Base-by-base conservation (phyloP, 1,140 invertebrate genomes). In the Drosophila repletoides region DNA sequence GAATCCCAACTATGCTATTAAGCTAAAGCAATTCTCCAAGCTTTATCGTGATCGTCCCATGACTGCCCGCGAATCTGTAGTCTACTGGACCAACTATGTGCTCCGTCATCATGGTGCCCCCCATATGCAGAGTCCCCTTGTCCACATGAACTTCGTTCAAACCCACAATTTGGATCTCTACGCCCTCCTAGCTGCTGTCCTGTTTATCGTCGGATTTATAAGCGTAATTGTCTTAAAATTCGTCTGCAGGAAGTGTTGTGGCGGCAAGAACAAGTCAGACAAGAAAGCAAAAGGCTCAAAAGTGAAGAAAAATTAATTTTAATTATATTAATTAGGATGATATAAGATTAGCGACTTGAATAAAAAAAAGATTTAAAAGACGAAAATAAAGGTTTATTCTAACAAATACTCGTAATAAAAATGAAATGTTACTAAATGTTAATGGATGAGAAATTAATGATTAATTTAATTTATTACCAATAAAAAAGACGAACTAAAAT, bases 31-130 rank as follows among this genome's bases (percentile, higher is more conserved):
- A 1, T 87, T 90, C 48, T 87, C 88, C 1, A 34, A 76, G 22
- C 55, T 90, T 1, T 89, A 89, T 56, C 74, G 80, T 6, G 89
- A 90, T 75, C 83, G 89, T 34, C 89, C 89, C 0, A 19, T 80
- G 55, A 67, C 55, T 2, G 70, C 89, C 0, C 68, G 56, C n/a
- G 67, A 90, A 15, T 74, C 43, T 34, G 88, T 74, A 3, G 56
- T 79, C 10, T 90, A 72, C 49, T 90, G 89, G 89, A 74, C 77
- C 0, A 80, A 90, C 41, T 90, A 90, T 58, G 89, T 90, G 0
- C 40, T 92, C 6, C 79, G 91, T 22, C 90, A 92, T 69, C 88
- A 90, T 52, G 91, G 91, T 12, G 91, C 91, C 5, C 49, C 69
- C 0, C 91, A 92, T 45, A 88, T 92, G 34, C 87, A 90, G 49